phyloP scores from a whole-genome alignment of 2,797 vertebrate genomes.

The Rallus crepitans region DNA sequence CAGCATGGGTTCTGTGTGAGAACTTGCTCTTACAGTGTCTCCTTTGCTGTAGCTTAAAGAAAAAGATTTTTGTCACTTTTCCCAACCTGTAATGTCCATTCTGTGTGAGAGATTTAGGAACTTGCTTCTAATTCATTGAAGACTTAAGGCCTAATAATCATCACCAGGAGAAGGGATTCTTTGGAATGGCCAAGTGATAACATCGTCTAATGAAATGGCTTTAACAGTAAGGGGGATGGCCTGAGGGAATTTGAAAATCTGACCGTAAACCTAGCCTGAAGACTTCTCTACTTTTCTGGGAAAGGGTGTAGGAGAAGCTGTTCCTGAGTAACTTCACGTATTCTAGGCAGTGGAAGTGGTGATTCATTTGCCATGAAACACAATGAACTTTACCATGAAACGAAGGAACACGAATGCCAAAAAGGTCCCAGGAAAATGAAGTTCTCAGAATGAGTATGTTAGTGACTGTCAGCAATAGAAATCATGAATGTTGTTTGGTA shows the following conservation, averaged over 20 bases:
- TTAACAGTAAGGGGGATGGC: not conserved
- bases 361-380: not conserved
- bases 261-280: not conserved
- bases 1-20: not conserved
- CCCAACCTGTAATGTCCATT: fast-evolving
- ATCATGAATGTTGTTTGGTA: fast-evolving
- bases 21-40: not conserved
- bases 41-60: not conserved
- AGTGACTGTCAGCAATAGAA: not conserved
- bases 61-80: not conserved
- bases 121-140: not conserved
- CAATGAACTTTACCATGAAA: not conserved
- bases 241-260: not conserved
- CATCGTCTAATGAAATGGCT: not conserved
- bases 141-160: not conserved
- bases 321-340: not conserved
- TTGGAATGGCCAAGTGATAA: not conserved
- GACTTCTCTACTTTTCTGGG: not conserved
- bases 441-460: not conserved
- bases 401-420: not conserved
- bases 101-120: not conserved
- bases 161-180: not conserved
- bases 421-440: not conserved
- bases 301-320: not conserved
- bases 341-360: not conserved